phyloP scores from a whole-genome alignment of 1,140 invertebrate genomes.

The Drosophila suzukii region DNA sequence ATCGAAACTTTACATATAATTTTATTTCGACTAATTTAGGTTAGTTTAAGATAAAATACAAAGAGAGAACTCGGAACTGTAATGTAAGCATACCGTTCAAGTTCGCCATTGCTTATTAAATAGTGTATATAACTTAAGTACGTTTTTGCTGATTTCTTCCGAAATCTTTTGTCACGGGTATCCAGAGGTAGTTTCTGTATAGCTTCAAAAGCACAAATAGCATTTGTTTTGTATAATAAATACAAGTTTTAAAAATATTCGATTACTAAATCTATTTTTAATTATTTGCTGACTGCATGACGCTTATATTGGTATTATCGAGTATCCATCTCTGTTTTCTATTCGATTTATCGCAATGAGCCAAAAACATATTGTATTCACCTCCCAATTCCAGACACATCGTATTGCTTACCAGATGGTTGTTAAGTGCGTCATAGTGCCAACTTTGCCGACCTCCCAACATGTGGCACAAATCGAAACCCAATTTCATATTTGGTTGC shows the following conservation, averaged over 20 bases:
- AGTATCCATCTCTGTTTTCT: constrained; percentile 17
- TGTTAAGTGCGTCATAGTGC: neutral
- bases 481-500: neutral
- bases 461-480: neutral
- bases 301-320: neutral
- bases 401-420: constrained; percentile 15
- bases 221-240: neutral
- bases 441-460: constrained; percentile 5
- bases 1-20: neutral
- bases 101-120: no score
- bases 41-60: no score
- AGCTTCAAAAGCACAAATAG: neutral
- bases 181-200: neutral
- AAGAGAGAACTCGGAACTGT: no score
- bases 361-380: neutral
- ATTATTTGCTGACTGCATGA: neutral
- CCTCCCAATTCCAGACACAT: constrained; percentile 9
- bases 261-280: neutral
- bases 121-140: no score
- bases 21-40: no score
- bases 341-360: neutral
- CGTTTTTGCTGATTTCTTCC: no score
- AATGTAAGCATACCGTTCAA: no score
- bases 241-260: neutral
- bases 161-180: neutral